A percentile compares a stretch with the other conserved stretches of the same genome.
phyloP scores from a whole-genome alignment of 1,140 invertebrate species.

The Schmidtea mediterranea region DNA sequence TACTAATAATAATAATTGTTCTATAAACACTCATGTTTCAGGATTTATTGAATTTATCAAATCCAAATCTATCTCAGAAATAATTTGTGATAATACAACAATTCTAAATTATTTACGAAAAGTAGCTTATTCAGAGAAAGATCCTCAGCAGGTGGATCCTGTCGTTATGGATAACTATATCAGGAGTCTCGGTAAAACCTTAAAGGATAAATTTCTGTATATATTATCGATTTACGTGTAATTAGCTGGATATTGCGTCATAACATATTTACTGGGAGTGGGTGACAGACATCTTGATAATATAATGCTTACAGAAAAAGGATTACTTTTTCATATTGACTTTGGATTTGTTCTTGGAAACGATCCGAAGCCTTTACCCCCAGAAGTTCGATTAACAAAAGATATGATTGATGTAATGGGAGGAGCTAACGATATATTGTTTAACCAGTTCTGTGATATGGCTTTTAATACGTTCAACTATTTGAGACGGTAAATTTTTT shows the following conservation, averaged over 20 bases:
- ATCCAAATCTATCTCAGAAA: conserved; percentile 65
- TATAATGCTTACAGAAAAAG: conserved; percentile 55
- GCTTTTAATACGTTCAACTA: too few species aligned
- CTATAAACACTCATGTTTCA: conserved; percentile 12
- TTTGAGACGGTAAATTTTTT: too few species aligned
- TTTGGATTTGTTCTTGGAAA: conserved; percentile 92
- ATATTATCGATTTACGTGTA: conserved; percentile 10
- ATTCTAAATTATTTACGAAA: conserved; percentile 42
- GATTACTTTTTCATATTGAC: conserved; percentile 86
- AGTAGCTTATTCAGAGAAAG: conserved; percentile 54
- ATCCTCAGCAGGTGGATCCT: conserved; percentile 57
- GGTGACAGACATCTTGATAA: conserved; percentile 95
- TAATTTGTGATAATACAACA: conserved; percentile 43
- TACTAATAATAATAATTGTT: conserved; percentile 54
- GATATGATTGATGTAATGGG: conserved; percentile 99
- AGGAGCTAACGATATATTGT: conserved; percentile 36
- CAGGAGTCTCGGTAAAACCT: conserved; percentile 33
- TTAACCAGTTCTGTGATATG: too few species aligned
- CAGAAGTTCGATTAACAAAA: conserved; percentile 88
- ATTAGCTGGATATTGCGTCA: conserved; percentile 78
- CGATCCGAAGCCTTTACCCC: conserved; percentile 86
- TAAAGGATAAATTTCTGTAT: neutral
- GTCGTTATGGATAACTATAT: conserved; percentile 95
- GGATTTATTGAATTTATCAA: conserved; percentile 87
- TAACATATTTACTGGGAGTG: conserved; percentile 83